Base-by-base conservation (phyloP, 2,113 vertebrate species). In the Asarcornis scutulata region DNA sequence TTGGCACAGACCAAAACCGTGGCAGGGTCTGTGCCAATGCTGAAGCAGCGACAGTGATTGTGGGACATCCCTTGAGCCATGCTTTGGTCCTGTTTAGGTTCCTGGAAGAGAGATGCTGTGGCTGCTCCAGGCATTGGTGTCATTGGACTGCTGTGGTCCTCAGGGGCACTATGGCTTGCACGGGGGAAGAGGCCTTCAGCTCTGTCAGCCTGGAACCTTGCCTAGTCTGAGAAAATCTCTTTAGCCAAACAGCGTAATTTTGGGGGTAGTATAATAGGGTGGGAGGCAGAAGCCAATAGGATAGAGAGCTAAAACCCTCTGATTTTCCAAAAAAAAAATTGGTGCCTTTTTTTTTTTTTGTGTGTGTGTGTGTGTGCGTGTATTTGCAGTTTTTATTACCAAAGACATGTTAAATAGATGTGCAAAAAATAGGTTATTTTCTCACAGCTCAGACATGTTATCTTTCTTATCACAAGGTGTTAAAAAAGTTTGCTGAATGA, bases 391-490 rank as follows among this genome's bases (percentile, higher is more conserved):
- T 86, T 16, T 40, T 92, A 38, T 15, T 83, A 34, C 16, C 31
- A 91, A 58, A 93, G 55, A 59, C 34, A 22, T 32, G 42, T 52
- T 79, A 87, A 75, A 66, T 2, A 79, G 63, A 86, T 72, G 31
- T 60, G 46, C 5, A 46, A 83, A 91, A 88, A 84, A 2, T 26
- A 25, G 59, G 46, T 32, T 56, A 34, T 63, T 86, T 95, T 94
- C 80, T 95, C 42, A 44, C 44, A 88, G 56, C n/a, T 93, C 91
- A 71, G 40, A 91, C 94, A 63, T 48, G 13, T 88, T 60, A 17
- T 48, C 62, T 66, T 81, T 84, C 73, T 50, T 87, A 86, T 79
- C 50, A 66, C 7, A 77, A 73, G 23, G 16, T 44, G 73, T 83
- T 89, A 73, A 90, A 73, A 83, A 81, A 16, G 22, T 60, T 83